These are phyloP conservation scores for Alethe diademata DNA, from an alignment of 2,113 vertebrate species.

Conservation along the genomic window DNA sequence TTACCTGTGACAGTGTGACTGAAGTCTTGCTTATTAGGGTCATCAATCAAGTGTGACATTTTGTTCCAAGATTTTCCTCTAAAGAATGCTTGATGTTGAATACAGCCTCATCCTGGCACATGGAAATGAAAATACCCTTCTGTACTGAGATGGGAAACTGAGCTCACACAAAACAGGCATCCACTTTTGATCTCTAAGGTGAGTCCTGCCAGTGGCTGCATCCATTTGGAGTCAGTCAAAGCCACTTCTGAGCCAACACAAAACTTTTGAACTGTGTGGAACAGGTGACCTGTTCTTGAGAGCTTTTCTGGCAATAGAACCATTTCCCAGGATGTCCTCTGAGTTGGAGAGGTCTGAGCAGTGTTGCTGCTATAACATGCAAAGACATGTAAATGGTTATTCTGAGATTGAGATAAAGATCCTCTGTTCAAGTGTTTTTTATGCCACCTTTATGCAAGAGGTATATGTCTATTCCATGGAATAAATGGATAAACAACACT, in stretches of 20 bases:
- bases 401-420: neutral
- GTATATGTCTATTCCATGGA: neutral
- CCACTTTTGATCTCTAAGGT: neutral
- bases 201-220: neutral
- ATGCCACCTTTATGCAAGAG: neutral
- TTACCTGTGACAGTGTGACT: neutral
- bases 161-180: neutral
- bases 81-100: neutral
- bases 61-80: neutral
- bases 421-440: neutral
- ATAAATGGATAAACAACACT: neutral
- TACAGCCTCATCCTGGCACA: neutral
- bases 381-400: neutral
- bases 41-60: neutral
- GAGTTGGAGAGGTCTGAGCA: neutral
- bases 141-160: neutral
- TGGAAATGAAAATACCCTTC: neutral
- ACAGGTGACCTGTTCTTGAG: neutral
- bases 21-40: conserved; percentile 23
- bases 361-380: neutral
- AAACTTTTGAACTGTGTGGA: neutral
- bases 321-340: neutral
- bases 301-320: neutral
- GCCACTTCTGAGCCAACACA: neutral
- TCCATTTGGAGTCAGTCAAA: neutral